Percentiles rank a stretch among this genome's conserved stretches.
phyloP scores from a whole-genome alignment of 2,113 vertebrate species.

The Elachura formosa region DNA sequence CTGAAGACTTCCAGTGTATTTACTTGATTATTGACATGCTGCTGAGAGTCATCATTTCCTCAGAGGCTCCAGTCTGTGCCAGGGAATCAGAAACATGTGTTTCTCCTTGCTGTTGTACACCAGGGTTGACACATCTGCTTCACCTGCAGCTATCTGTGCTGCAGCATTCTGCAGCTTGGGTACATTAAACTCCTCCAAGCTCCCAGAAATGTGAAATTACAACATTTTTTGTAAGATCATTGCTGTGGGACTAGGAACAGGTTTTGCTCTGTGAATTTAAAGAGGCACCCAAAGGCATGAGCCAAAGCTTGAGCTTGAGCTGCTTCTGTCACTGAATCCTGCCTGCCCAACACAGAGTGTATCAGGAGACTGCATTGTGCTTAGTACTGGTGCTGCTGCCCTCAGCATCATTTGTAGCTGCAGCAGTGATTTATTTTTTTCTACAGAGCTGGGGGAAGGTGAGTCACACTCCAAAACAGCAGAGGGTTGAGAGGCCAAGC shows the following conservation, averaged over 20 bases:
- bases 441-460: neutral
- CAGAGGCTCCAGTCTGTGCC: neutral
- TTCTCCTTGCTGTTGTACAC: neutral
- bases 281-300: neutral
- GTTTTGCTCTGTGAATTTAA: neutral
- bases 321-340: neutral
- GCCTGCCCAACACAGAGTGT: neutral
- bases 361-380: neutral
- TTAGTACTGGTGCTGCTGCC: neutral
- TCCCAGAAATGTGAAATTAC: neutral
- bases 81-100: neutral
- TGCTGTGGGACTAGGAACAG: neutral
- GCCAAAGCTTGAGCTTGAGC: too few relatives aligned
- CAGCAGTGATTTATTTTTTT: neutral
- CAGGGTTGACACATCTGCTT: neutral
- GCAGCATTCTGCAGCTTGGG: neutral
- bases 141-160: neutral
- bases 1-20: neutral
- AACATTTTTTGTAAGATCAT: neutral
- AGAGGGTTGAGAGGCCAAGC: neutral
- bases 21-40: neutral
- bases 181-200: neutral
- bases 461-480: neutral
- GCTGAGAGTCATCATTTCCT: neutral
- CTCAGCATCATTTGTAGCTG: neutral